Base-by-base conservation (phyloP, 2,888 invertebrate species). In the Hybos culiciformis region DNA sequence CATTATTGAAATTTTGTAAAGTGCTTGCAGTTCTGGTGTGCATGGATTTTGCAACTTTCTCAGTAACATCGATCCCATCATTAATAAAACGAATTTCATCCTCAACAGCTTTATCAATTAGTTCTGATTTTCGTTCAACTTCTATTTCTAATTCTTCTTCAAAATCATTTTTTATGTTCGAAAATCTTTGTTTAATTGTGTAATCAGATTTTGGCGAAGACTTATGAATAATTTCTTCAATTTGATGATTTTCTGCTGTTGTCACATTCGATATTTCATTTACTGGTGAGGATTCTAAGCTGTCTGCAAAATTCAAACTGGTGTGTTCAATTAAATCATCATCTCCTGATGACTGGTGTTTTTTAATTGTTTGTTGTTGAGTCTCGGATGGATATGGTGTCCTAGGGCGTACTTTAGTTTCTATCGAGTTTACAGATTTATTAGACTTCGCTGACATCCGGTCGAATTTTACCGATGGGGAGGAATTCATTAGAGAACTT, bases 1-100 rank as follows among this genome's bases (percentile, higher is more conserved):
- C 12, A 8, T 41, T 17, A 15, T 37, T 19, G 2, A 5, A 21
- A 21, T 23, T 3, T 11, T 24, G 18, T 18, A 9, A 9, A 17
- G 17, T 23, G n/a, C n/a, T n/a, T n/a, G n/a, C n/a, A 9, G 33
- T 14, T 12, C 12, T 14, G 3, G 12, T 24, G 5, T 7, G n/a
- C 3, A 31, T 4, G 17, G 21, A 37, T 5, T 45, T 41, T 23
- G 52, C 50, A 12, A 63, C 54, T 37, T 58, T 59, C 14, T 58
- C 56, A 1, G 66, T 65, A 3, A 66, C 64, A 54, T 66, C 66
- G 32, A 66, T 48, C 12, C 66, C 66, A 42, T 66, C 61, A 48
- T 66, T 63, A 11, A 66, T 66, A 39, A 64, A 66, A 3, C 65
- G 59, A 37, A 65, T 66, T 46, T 66, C 66, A 38, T 64, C 63